Conservation (phyloP, 1,140 invertebrate species). For the Caenorhabditis tropicalis region DNA sequence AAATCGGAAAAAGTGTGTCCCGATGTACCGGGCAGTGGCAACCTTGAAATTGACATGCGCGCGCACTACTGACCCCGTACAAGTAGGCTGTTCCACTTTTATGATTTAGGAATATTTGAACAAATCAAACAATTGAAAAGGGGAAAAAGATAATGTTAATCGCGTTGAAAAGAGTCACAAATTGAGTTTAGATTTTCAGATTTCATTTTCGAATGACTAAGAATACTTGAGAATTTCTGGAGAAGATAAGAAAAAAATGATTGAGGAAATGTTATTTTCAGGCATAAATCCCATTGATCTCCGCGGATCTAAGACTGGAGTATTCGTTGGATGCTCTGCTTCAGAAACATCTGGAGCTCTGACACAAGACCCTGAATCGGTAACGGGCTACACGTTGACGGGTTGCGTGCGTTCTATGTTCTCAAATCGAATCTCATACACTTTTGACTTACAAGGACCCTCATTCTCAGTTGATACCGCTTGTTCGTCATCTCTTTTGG, state of each 20-base stretch:
- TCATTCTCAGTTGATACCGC: constrained; percentile 92
- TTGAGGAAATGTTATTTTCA: constrained; percentile 64
- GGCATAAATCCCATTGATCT: constrained; percentile 78
- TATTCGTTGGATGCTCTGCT: constrained; percentile 72
- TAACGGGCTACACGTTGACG: constrained; percentile 89
- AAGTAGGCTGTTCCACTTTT: constrained; percentile 33
- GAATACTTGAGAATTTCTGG: too few species aligned
- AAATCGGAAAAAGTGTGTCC: constrained; percentile 40
- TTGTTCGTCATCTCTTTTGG: constrained; percentile 89
- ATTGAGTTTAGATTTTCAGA: background rate
- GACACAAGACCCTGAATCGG: constrained; percentile 78
- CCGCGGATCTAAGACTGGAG: constrained; percentile 72
- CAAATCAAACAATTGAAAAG: constrained; percentile 41
- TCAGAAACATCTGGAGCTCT: constrained; percentile 80
- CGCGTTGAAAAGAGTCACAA: background rate
- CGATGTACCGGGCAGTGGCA: constrained; percentile 24
- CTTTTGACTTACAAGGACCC: constrained; percentile 85
- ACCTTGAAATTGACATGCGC: constrained; percentile 35
- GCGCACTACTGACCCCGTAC: constrained; percentile 35
- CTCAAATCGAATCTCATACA: constrained; percentile 90
- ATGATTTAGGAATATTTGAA: constrained; percentile 35
- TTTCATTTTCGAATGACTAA: too few species aligned
- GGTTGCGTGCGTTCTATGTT: constrained; percentile 94
- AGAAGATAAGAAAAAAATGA: too few species aligned
- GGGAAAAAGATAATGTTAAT: background rate